These are phyloP conservation scores for Pollicipes pollicipes DNA, from an alignment of 1,140 invertebrate species.

Conservation along the genomic window DNA sequence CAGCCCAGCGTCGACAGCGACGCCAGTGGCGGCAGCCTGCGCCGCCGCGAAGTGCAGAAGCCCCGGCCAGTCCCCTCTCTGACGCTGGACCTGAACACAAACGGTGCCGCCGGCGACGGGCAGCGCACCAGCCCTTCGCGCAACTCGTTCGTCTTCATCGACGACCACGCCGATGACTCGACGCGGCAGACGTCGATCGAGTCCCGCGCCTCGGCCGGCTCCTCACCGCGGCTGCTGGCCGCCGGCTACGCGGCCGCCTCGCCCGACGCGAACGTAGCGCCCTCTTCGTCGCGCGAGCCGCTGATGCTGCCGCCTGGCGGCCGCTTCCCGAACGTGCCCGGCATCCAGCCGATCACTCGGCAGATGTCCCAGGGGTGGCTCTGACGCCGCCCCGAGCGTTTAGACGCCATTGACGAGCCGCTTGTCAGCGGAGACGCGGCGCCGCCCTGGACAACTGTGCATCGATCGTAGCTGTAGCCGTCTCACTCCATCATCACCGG, in stretches of 20 bases:
- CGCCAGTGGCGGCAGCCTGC: neutral
- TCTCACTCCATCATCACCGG: neutral
- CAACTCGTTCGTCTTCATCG: slow-evolving; percentile 2
- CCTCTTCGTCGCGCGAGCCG: neutral
- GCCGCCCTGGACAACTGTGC: no score
- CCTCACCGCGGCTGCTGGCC: neutral
- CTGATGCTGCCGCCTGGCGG: neutral
- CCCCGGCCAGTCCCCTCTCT: slow-evolving; percentile 1
- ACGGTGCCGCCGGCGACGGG: neutral
- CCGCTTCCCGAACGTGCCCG: neutral
- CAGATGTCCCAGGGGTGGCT: slow-evolving; percentile 1
- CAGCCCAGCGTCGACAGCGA: neutral
- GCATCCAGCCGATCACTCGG: slow-evolving; percentile 1
- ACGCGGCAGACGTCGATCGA: neutral
- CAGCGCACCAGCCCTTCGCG: neutral
- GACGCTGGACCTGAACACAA: neutral
- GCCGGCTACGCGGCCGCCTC: neutral
- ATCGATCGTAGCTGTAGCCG: neutral
- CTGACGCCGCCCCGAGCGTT: neutral
- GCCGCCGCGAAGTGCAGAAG: neutral
- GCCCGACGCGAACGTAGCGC: neutral
- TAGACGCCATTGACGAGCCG: neutral
- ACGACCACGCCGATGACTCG: slow-evolving; percentile 3
- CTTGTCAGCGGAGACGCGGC: no score
- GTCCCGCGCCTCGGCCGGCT: neutral